Conservation (phyloP, 2,113 vertebrate species). For the Petaurus breviceps region DNA sequence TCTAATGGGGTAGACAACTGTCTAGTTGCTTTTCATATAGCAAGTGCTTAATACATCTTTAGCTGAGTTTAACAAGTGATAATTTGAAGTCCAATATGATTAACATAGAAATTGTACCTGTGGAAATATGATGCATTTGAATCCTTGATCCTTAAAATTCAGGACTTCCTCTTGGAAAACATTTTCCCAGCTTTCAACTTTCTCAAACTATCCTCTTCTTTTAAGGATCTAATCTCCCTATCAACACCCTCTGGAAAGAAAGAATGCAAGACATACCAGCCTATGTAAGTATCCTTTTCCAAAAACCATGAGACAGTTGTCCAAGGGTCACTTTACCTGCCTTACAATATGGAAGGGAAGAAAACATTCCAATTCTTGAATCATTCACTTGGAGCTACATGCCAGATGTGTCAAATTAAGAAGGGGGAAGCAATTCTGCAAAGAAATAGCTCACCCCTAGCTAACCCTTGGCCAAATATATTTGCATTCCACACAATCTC, state of each 20-base stretch:
- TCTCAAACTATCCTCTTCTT: not conserved
- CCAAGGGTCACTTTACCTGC: not conserved
- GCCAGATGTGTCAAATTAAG: slow-evolving; percentile 51
- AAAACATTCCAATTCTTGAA: slow-evolving; percentile 42
- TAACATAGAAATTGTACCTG: not conserved
- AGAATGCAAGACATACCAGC: not conserved
- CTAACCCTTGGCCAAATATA: slow-evolving; percentile 6
- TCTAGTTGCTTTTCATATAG: not conserved
- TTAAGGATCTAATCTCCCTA: not conserved
- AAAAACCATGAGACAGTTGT: not conserved
- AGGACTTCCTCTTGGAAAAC: not conserved
- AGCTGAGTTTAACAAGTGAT: not conserved
- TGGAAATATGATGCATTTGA: not conserved
- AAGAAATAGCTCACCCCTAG: slow-evolving; percentile 27
- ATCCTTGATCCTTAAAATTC: not conserved
- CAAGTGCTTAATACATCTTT: not conserved
- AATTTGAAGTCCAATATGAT: not conserved
- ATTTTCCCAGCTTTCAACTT: not conserved
- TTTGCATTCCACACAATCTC: not conserved
- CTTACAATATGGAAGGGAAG: slow-evolving; percentile 36
- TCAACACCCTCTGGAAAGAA: not conserved
- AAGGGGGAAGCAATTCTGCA: not conserved
- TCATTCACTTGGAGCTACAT: slow-evolving; percentile 10
- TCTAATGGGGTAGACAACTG: not conserved
- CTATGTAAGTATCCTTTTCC: not conserved